Evolutionary conservation across 2,797 vertebrate species (phyloP).

Genomic region (Anabas testudineus): DNA sequence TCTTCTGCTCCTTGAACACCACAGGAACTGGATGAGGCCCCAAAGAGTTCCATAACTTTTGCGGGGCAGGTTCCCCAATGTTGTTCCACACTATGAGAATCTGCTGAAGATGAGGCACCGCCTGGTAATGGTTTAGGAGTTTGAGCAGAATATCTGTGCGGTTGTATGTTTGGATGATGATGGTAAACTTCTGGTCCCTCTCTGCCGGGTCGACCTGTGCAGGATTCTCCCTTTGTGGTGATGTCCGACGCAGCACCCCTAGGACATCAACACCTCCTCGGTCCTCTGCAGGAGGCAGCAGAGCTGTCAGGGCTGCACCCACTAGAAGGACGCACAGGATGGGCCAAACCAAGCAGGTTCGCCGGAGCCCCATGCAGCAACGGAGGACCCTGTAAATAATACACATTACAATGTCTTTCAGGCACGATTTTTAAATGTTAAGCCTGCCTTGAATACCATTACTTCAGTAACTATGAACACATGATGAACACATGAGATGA

Average conservation of each 20-base stretch:
- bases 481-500: too few species aligned
- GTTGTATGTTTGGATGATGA: constrained; percentile 96
- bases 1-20: constrained; percentile 89
- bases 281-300: constrained; percentile 77
- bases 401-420: neutral
- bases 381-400: constrained; percentile 53
- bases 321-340: constrained; percentile 79
- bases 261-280: constrained; percentile 52
- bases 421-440: neutral
- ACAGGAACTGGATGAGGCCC: constrained; percentile 93
- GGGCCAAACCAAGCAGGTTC: constrained; percentile 63
- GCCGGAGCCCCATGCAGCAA: constrained; percentile 50
- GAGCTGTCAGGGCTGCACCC: constrained; percentile 74
- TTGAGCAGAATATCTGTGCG: constrained; percentile 93
- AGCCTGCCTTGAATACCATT: neutral
- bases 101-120: constrained; percentile 88
- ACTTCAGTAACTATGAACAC: too few species aligned
- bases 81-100: constrained; percentile 97
- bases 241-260: constrained; percentile 60
- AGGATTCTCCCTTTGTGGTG: neutral
- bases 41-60: constrained; percentile 88
- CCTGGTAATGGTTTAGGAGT: constrained; percentile 96
- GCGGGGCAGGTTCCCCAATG: constrained; percentile 86
- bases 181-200: constrained; percentile 85
- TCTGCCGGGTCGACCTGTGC: constrained; percentile 15